Evolutionary conservation across 2,797 vertebrate genomes (phyloP).

Genomic region (Spinibarbus caldwelli): DNA sequence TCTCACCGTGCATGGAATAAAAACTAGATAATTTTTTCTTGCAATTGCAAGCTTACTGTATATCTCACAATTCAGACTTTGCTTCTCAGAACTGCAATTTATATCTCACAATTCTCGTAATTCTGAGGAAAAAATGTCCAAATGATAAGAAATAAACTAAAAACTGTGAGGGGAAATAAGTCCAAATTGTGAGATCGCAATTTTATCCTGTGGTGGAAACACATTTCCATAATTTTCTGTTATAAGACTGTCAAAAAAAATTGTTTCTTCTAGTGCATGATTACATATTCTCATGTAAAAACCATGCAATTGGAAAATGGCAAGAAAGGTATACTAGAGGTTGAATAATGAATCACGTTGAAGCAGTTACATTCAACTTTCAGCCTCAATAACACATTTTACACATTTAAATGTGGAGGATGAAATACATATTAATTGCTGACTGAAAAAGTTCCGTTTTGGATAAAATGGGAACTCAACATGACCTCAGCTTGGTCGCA

Average conservation of each 20-base stretch:
- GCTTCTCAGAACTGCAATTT: neutral
- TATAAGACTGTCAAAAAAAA: neutral
- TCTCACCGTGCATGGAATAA: neutral
- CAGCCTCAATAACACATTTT: constrained; percentile 46
- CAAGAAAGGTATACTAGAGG: constrained; percentile 7
- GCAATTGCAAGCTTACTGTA: neutral
- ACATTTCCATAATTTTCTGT: neutral
- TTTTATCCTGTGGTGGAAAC: neutral
- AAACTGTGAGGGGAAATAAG: neutral
- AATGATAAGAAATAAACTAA: neutral
- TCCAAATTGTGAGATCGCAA: neutral
- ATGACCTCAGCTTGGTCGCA: neutral
- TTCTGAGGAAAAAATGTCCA: neutral
- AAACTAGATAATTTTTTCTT: neutral
- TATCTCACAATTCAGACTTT: neutral
- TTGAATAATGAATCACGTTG: constrained; percentile 34
- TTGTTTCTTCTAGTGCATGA: neutral
- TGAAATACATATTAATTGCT: constrained; percentile 39
- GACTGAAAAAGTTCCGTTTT: constrained; percentile 18
- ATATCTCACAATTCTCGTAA: neutral
- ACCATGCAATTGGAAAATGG: constrained; percentile 12
- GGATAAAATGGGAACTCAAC: neutral
- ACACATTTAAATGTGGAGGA: constrained; percentile 46
- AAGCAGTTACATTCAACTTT: constrained; percentile 66
- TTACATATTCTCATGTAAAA: neutral